Conservation (phyloP, 2,113 vertebrate genomes). For the Zosterops pallidus region DNA sequence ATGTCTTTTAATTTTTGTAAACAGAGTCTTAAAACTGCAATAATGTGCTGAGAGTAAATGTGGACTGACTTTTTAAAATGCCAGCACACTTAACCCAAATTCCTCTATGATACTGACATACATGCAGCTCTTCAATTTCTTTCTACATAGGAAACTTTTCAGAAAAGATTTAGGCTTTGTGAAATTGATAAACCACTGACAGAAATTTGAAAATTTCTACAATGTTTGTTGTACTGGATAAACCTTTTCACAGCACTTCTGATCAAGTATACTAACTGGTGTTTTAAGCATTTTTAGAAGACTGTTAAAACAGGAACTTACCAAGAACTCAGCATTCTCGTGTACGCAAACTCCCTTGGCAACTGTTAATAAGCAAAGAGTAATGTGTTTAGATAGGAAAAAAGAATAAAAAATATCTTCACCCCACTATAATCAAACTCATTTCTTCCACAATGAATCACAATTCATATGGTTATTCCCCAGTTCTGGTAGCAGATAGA, state of each 20-base stretch:
- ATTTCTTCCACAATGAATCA: background rate
- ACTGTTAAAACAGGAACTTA: slow-evolving; percentile 64
- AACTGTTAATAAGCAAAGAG: slow-evolving; percentile 63
- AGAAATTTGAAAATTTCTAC: background rate
- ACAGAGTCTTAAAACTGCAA: background rate
- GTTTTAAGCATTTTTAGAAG: background rate
- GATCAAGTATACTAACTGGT: background rate
- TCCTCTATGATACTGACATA: background rate
- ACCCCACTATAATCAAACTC: background rate
- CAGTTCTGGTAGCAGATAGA: background rate
- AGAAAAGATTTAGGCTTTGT: background rate
- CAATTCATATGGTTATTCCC: background rate
- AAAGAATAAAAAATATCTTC: background rate
- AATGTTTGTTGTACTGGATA: background rate
- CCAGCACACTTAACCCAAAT: background rate
- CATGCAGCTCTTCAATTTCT: background rate
- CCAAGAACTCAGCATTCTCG: slow-evolving; percentile 81
- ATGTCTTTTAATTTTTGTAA: background rate
- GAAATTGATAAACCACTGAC: background rate
- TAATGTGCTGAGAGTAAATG: background rate
- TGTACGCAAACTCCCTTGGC: slow-evolving; percentile 88
- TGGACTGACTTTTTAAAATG: background rate
- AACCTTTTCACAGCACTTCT: background rate
- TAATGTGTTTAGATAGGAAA: background rate
- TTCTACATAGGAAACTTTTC: background rate